A percentile compares a stretch with the other conserved stretches of the same genome.
These are phyloP conservation scores for Furcula furcula DNA, from an alignment of 2,888 invertebrate species.

Conservation along the genomic window DNA sequence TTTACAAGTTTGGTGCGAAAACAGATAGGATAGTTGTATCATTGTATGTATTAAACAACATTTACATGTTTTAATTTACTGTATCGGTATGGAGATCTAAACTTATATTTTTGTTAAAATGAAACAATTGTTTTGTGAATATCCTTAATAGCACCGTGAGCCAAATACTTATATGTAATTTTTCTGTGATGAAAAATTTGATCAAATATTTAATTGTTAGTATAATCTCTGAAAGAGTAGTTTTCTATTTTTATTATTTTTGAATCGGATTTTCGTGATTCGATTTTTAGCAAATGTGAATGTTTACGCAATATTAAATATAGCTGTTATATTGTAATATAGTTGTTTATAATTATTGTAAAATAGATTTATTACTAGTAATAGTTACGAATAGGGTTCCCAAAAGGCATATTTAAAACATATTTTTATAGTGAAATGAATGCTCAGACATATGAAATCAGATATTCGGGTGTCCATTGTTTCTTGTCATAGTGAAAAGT, in stretches of 20 bases:
- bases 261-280: constrained; percentile 9
- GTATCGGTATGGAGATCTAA: too few species aligned
- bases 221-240: constrained; percentile 34
- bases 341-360: constrained; percentile 23
- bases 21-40: too few species aligned
- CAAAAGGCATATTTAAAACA: constrained; percentile 17
- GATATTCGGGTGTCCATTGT: constrained; percentile 10
- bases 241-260: constrained; percentile 26
- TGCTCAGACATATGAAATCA: constrained; percentile 13
- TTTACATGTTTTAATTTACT: too few species aligned
- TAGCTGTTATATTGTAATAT: constrained; percentile 26
- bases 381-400: constrained; percentile 9
- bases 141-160: too few species aligned
- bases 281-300: constrained; percentile 17
- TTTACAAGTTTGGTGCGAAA: too few species aligned
- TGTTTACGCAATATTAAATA: constrained; percentile 19
- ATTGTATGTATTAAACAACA: too few species aligned
- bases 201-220: constrained; percentile 36
- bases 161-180: constrained; percentile 8
- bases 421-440: constrained; percentile 36
- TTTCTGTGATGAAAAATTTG: constrained; percentile 41
- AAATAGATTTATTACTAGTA: constrained; percentile 18
- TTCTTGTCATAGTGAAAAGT: too few species aligned
- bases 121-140: too few species aligned
- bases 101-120: too few species aligned